phyloP scores from a whole-genome alignment of 30 jellyfish, hydroid and myxozoan genomes.

The Turritopsis dohrnii region DNA sequence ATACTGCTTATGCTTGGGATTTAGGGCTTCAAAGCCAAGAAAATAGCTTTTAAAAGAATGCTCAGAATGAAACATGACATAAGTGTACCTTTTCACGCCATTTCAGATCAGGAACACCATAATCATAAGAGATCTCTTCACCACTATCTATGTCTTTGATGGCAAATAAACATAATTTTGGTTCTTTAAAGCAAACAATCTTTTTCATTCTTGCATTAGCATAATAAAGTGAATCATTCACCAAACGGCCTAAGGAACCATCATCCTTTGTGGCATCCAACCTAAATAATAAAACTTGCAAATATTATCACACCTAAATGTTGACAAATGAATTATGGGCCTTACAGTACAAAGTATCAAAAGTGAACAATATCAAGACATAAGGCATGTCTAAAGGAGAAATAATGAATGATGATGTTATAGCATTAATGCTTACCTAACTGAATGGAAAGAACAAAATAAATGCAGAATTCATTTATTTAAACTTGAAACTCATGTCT shows the following conservation, averaged over 20 bases:
- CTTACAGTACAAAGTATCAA: not conserved
- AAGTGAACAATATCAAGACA: not conserved
- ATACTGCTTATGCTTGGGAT: not conserved
- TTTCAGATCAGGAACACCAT: not conserved
- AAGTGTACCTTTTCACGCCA: not conserved
- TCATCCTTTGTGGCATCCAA: not conserved
- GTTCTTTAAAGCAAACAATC: not conserved
- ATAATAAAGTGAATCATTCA: not conserved
- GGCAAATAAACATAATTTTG: not conserved
- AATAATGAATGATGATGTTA: not conserved
- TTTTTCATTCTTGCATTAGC: not conserved
- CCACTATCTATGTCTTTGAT: not conserved
- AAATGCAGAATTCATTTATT: not conserved
- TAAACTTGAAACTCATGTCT: not conserved
- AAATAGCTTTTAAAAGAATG: not conserved
- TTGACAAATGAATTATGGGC: not conserved
- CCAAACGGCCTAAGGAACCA: not conserved
- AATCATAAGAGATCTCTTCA: not conserved
- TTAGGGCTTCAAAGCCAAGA: not conserved
- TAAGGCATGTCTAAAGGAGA: not conserved
- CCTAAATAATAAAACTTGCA: not conserved
- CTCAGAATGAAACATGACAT: not conserved
- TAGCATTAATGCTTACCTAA: not conserved
- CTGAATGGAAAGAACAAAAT: not conserved
- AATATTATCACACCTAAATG: not conserved